Base-by-base conservation (phyloP, 2,113 vertebrate species). In the Cyprinodon variegatus region DNA sequence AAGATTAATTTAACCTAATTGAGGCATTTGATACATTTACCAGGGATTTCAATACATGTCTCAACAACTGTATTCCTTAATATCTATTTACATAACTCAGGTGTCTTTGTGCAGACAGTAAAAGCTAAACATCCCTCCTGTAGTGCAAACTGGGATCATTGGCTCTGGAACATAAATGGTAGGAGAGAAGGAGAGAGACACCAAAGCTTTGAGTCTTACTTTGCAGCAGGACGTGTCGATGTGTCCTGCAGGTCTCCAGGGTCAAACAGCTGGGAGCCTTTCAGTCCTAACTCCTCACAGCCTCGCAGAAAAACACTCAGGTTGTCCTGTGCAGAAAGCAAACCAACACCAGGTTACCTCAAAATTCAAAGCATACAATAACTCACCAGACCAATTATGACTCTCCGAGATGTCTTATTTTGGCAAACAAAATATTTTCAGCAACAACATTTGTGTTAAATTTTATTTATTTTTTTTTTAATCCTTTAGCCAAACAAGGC, bases 181-280 rank as follows among this genome's bases (percentile, higher is more conserved):
- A 29, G 41, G 11, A 22, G 4, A 4, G 20, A 2, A 40, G 15
- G 14, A 63, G 57, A 57, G 53, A 69, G 57, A 17, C 22, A 70
- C 40, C 4, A 53, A 50, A 61, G 20, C 17, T 38, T 43, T 17
- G 45, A 72, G 57, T 92, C 97, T 97, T 95, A 99, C 98, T 95
- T 98, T 93, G 94, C 46, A 6, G 95, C 86, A 81, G 91, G 94
- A 81, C 94, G 94, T 89, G 93, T 96, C 8, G 96, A 95, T 0
- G 95, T 92, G 87, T 98, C 97, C 89, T 98, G 97, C 36, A 99
- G 95, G 91, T 98, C 97, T 91, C 96, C 96, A 0, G 97, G 96
- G 87, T 98, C 97, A 92, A 99, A 99, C 84, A 99, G 96, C 88
- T 99, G 98, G 62, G 96, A 97, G 89, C 97, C 97, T 89, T 97